phyloP scores from a whole-genome alignment of 2,888 invertebrate genomes.

The Sepiola atlantica region DNA sequence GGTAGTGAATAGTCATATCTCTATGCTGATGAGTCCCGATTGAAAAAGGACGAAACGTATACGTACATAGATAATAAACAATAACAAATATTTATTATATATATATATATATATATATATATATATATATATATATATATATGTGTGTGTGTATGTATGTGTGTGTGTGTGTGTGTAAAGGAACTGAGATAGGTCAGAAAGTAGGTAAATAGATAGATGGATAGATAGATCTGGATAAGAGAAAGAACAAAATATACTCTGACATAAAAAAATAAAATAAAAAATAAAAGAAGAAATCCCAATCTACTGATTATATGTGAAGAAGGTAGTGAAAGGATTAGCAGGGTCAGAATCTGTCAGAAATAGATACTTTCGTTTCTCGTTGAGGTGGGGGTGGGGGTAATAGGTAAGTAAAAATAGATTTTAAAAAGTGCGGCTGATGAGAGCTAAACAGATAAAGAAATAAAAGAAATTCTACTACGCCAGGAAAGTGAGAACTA shows the following conservation, averaged over 20 bases:
- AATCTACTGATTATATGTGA: too few relatives aligned
- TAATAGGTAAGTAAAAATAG: background rate
- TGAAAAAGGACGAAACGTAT: too few relatives aligned
- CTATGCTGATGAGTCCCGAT: too few relatives aligned
- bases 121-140: too few relatives aligned
- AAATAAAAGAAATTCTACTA: background rate
- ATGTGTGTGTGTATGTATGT: too few relatives aligned
- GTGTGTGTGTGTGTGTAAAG: too few relatives aligned
- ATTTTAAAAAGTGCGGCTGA: background rate
- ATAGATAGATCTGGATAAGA: background rate
- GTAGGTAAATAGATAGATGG: background rate
- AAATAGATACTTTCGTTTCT: background rate
- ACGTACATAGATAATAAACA: too few relatives aligned
- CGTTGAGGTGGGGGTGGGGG: background rate
- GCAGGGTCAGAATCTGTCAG: background rate
- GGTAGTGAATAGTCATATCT: too few relatives aligned
- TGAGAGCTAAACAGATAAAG: background rate
- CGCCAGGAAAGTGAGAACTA: background rate
- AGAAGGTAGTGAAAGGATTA: background rate
- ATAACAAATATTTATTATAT: too few relatives aligned
- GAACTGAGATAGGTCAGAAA: too few relatives aligned
- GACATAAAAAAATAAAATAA: background rate
- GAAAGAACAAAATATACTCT: background rate
- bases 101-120: too few relatives aligned
- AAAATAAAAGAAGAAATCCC: too few relatives aligned